phyloP scores from a whole-genome alignment of 2,797 vertebrate genomes.

The Sternarchorhynchus goeldii region DNA sequence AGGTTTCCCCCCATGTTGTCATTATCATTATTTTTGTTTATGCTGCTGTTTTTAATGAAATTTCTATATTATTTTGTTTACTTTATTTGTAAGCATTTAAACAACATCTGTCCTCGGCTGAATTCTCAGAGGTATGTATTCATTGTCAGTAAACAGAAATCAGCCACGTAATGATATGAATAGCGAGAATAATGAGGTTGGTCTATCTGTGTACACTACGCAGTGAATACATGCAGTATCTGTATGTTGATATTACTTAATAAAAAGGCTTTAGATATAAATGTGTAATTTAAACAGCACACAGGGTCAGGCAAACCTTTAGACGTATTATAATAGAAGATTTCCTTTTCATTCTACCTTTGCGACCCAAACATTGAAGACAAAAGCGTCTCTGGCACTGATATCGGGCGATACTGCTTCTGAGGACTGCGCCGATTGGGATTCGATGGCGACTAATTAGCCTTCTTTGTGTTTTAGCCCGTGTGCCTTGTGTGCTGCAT shows the following conservation, averaged over 20 bases:
- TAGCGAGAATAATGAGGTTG: neutral
- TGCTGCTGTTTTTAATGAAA: neutral
- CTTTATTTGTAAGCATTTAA: constrained; percentile 1
- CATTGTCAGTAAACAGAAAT: neutral
- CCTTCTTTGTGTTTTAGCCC: constrained; percentile 52
- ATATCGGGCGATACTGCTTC: constrained; percentile 43
- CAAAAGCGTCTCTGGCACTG: constrained; percentile 29
- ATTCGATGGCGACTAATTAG: constrained; percentile 50
- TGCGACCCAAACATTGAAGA: constrained; percentile 22
- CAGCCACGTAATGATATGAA: neutral
- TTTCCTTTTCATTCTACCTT: neutral
- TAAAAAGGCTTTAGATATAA: too few relatives aligned
- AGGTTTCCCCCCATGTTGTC: constrained; percentile 2
- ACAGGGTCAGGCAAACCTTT: too few relatives aligned
- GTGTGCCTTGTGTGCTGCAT: constrained; percentile 34
- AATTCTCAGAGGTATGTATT: constrained; percentile 1
- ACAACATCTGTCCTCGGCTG: constrained; percentile 28
- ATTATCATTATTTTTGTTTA: neutral
- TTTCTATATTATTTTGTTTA: neutral
- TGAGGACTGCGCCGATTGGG: constrained; percentile 27
- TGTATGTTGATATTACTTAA: neutral
- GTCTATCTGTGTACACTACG: neutral
- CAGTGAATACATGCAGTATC: constrained; percentile 1
- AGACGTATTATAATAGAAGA: too few relatives aligned
- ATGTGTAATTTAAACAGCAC: too few relatives aligned